Percentiles rank a stretch among this genome's conserved stretches.
Conservation (phyloP, 2,797 vertebrate species). For the Furcifer pardalis region DNA sequence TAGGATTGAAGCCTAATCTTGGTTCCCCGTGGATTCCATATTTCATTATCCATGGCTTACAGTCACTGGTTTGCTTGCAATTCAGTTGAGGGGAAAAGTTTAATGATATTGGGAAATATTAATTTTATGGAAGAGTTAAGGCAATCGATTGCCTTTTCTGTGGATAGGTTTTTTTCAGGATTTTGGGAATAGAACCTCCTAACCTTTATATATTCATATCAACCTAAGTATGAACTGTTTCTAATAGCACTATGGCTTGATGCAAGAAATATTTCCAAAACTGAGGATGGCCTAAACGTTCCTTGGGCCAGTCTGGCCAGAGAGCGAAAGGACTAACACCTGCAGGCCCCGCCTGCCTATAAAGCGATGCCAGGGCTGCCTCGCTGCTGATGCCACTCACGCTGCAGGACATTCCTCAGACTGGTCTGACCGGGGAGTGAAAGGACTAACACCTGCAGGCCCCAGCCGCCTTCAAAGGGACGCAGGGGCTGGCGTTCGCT, state of each 20-base stretch:
- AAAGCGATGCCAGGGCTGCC: no score
- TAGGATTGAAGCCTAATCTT: background rate
- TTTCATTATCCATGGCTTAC: background rate
- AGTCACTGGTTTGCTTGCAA: background rate
- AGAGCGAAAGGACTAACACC: no score
- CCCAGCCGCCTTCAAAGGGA: no score
- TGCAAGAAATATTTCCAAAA: background rate
- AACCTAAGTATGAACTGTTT: background rate
- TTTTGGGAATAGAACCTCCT: background rate
- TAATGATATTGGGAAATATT: no score
- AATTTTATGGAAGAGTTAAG: background rate
- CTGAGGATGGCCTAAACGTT: no score
- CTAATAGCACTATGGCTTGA: background rate
- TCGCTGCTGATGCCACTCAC: no score
- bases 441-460: no score
- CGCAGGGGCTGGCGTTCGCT: no score
- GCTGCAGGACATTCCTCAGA: no score
- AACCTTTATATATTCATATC: background rate
- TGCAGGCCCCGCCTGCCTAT: no score
- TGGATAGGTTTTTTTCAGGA: background rate
- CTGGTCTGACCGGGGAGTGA: no score
- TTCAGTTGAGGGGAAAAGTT: background rate
- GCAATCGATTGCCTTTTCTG: rapidly evolving
- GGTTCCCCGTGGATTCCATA: rapidly evolving
- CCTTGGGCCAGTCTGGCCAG: no score